phyloP scores from a whole-genome alignment of 2,113 vertebrate genomes.

The Grus americana region DNA sequence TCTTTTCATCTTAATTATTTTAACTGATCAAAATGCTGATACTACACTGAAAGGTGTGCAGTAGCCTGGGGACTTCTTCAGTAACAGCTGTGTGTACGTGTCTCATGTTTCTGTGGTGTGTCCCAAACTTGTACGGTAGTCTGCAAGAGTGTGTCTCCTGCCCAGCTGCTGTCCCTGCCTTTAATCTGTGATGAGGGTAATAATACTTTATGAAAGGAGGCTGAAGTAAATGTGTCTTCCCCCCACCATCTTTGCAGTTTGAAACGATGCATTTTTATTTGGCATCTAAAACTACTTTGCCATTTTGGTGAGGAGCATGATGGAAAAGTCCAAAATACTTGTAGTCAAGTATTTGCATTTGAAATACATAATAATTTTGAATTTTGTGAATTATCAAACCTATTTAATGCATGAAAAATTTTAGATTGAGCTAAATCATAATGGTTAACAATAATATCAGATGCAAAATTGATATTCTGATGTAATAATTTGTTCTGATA shows the following conservation, averaged over 20 bases:
- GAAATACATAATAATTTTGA: not conserved
- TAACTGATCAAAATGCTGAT: not conserved
- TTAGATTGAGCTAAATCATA: not conserved
- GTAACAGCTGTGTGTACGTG: not conserved
- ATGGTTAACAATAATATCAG: not conserved
- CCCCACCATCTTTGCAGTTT: not conserved
- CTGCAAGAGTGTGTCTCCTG: not conserved
- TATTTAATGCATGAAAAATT: not conserved
- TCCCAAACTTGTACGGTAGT: not conserved
- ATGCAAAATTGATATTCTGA: not conserved
- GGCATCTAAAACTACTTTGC: not conserved
- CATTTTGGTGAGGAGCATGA: not conserved
- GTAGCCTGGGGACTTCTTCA: not conserved
- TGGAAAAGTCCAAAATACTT: not conserved
- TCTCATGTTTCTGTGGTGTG: not conserved
- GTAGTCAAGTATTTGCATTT: not conserved
- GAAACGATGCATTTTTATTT: not conserved
- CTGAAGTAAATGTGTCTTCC: not conserved
- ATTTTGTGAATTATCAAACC: not conserved
- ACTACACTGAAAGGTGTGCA: not conserved
- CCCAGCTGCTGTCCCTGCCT: not conserved
- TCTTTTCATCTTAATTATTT: not conserved
- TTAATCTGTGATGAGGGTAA: not conserved
- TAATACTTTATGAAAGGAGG: not conserved
- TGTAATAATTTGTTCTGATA: not conserved